Evolutionary conservation across 1,140 invertebrate species (phyloP).

Genomic region (Scaptomyza graminum): DNA sequence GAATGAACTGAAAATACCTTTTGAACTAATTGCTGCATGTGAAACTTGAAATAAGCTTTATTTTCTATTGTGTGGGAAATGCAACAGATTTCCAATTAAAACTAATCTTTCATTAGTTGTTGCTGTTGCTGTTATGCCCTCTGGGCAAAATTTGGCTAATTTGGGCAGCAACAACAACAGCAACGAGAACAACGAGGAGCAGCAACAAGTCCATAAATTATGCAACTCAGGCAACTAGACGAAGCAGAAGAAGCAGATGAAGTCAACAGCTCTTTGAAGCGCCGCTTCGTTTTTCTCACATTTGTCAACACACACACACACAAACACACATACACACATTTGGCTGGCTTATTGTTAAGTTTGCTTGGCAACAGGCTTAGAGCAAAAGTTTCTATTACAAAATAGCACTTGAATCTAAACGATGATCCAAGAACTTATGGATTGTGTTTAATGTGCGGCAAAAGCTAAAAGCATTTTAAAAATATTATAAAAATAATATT

Average conservation of each 20-base stretch:
- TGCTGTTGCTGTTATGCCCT: conserved; percentile 17
- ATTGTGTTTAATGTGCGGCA: no score
- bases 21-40: conserved; percentile 72
- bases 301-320: conserved; percentile 60
- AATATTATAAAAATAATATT: no score
- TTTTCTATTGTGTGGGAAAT: conserved; percentile 58
- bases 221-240: conserved; percentile 40
- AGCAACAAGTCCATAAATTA: conserved; percentile 64
- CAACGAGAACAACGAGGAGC: not conserved
- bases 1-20: conserved; percentile 43
- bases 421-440: no score
- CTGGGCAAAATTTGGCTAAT: conserved; percentile 65
- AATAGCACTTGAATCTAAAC: not conserved
- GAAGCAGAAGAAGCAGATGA: not conserved
- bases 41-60: conserved; percentile 36
- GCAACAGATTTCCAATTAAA: conserved; percentile 51
- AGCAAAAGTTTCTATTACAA: not conserved
- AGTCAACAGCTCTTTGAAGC: conserved; percentile 57
- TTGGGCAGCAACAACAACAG: conserved; percentile 33
- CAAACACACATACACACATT: conserved; percentile 9
- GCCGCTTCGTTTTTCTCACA: conserved; percentile 66
- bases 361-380: not conserved
- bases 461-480: no score
- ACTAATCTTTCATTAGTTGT: conserved; percentile 55
- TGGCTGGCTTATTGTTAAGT: not conserved